A percentile compares a stretch with the other conserved stretches of the same genome.
phyloP scores from a whole-genome alignment of 2,113 vertebrate species.

The Vidua chalybeata region DNA sequence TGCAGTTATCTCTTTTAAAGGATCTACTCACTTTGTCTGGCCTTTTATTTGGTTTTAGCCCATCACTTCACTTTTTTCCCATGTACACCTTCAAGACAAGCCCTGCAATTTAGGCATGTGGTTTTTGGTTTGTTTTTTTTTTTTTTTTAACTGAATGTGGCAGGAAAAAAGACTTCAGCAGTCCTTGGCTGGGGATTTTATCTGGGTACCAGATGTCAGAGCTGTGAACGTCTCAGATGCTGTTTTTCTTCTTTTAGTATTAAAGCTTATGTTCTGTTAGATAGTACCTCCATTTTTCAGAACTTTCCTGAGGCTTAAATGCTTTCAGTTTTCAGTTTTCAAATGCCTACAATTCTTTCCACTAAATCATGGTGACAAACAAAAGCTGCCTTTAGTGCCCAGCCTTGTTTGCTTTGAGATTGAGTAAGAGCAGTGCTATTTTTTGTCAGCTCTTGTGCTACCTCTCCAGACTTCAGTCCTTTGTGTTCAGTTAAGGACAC shows the following conservation, averaged over 20 bases:
- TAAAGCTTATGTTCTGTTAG: neutral
- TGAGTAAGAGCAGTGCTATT: accelerated
- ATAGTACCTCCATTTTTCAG: neutral
- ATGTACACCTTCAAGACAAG: neutral
- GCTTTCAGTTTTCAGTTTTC: neutral
- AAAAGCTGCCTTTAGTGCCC: neutral
- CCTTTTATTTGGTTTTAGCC: neutral
- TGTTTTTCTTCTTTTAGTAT: neutral
- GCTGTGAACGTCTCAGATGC: neutral
- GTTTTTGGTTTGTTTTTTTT: neutral
- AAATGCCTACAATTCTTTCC: neutral
- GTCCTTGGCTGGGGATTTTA: neutral
- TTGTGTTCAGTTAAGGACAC: accelerated
- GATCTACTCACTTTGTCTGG: neutral
- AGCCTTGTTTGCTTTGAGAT: neutral
- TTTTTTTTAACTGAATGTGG: neutral
- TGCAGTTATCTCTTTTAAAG: accelerated
- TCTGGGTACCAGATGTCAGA: neutral
- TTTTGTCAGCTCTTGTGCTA: neutral
- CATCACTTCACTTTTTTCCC: neutral
- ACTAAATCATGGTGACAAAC: neutral
- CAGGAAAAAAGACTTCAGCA: neutral
- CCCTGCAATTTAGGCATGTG: neutral
- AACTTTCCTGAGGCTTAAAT: neutral
- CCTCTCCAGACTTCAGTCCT: neutral